A percentile compares a stretch with the other conserved stretches of the same genome.
phyloP scores from a whole-genome alignment of 2,113 vertebrate genomes.

The Typhlomys cinereus region DNA sequence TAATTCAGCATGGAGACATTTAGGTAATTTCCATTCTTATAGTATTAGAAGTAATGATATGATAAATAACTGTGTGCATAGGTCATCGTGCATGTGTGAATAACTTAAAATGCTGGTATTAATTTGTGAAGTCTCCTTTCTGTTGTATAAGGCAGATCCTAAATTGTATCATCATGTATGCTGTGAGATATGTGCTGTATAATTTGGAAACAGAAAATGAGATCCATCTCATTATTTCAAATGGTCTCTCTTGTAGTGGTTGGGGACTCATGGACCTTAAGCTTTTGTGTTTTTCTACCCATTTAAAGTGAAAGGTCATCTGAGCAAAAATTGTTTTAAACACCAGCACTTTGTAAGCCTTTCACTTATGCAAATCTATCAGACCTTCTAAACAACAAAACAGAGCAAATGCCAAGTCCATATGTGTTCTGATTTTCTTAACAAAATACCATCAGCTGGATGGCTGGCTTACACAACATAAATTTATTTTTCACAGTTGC shows the following conservation, averaged over 20 bases:
- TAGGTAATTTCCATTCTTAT: neutral
- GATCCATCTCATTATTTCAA: slow-evolving; percentile 15
- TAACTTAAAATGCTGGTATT: neutral
- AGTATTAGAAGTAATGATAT: neutral
- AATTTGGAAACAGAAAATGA: slow-evolving; percentile 3
- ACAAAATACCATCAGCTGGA: neutral
- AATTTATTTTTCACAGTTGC: neutral
- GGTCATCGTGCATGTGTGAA: neutral
- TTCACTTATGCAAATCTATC: neutral
- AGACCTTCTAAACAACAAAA: neutral
- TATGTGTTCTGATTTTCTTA: neutral
- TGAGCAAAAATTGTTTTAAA: neutral
- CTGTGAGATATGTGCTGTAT: neutral
- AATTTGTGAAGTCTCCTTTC: neutral
- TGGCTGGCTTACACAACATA: neutral
- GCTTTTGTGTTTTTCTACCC: neutral
- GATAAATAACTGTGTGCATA: neutral
- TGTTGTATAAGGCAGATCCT: neutral
- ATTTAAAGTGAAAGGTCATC: neutral
- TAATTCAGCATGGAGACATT: neutral
- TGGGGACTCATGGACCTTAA: neutral
- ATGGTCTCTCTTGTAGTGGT: neutral
- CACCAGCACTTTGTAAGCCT: neutral
- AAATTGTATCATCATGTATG: neutral
- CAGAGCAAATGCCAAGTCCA: neutral